A percentile compares a stretch with the other conserved stretches of the same genome.
Evolutionary conservation across 1,140 invertebrate species (phyloP).

Genomic region (Trachelipus rathkii): DNA sequence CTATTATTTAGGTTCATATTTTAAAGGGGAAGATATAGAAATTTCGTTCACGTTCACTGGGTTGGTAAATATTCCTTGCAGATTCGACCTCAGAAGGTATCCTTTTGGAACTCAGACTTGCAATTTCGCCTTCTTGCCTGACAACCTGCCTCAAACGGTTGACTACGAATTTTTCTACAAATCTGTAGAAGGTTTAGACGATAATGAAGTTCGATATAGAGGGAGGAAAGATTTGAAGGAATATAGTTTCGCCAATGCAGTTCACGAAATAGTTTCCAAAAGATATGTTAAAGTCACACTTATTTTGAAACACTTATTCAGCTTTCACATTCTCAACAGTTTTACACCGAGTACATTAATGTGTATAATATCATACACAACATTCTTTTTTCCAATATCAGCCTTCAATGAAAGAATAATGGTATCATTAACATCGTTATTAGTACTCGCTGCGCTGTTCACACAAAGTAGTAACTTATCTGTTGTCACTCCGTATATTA

Average conservation of each 20-base stretch:
- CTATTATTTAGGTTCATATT: constrained; percentile 7
- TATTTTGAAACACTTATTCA: neutral
- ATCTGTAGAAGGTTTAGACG: too few relatives aligned
- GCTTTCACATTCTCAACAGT: constrained; percentile 26
- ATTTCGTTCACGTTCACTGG: neutral
- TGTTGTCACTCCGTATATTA: constrained; percentile 19
- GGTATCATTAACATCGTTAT: constrained; percentile 17
- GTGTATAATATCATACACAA: constrained; percentile 8
- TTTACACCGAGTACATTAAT: constrained; percentile 19
- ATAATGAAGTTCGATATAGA: neutral
- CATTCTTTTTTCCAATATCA: neutral
- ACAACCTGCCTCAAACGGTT: neutral
- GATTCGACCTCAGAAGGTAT: constrained; percentile 17
- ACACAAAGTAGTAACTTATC: constrained; percentile 14
- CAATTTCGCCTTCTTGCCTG: constrained; percentile 4
- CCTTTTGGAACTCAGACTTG: constrained; percentile 22
- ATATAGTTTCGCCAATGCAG: neutral
- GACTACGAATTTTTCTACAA: neutral
- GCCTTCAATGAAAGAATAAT: constrained; percentile 23
- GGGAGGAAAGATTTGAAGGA: neutral
- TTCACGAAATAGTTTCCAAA: neutral
- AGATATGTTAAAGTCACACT: neutral
- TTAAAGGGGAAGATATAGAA: constrained; percentile 10
- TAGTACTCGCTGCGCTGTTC: constrained; percentile 19
- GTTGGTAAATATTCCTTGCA: constrained; percentile 17